These are phyloP conservation scores for Plectrocnemia conspersa DNA, from an alignment of 1,140 invertebrate genomes.

Conservation along the genomic window DNA sequence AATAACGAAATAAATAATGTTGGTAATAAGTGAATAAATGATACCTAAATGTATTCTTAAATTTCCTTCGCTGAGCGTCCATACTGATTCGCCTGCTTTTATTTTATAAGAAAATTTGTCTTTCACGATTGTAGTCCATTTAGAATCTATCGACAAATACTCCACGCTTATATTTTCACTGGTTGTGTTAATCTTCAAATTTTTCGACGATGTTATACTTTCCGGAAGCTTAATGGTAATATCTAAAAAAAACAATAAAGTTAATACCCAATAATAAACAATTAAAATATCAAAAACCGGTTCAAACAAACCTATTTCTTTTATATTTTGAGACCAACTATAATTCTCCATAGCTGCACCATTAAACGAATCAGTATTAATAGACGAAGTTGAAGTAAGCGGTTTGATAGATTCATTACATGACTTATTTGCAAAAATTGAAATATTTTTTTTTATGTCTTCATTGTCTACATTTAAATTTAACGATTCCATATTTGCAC, in stretches of 20 bases:
- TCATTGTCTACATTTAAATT: no score
- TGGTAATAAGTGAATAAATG: no score
- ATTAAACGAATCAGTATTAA: constrained; percentile 69
- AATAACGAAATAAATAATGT: no score
- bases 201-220: constrained; percentile 56
- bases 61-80: constrained; percentile 72
- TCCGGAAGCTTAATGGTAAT: constrained; percentile 63
- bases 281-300: no score
- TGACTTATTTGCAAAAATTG: no score
- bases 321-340: constrained; percentile 77
- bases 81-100: constrained; percentile 70
- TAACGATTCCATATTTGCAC: no score
- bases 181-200: constrained; percentile 62
- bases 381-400: no score
- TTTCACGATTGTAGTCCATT: constrained; percentile 54
- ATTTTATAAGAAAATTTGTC: constrained; percentile 64
- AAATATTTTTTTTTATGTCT: no score
- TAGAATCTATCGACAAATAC: constrained; percentile 38
- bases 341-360: constrained; percentile 70
- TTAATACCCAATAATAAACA: constrained; percentile 5
- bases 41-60: constrained; percentile 51
- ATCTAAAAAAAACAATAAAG: constrained; percentile 46
- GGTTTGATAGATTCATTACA: no score
- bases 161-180: constrained; percentile 53
- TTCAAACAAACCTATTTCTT: constrained; percentile 56